Conservation (phyloP, 2,888 invertebrate species). For the Drosophila monieri region DNA sequence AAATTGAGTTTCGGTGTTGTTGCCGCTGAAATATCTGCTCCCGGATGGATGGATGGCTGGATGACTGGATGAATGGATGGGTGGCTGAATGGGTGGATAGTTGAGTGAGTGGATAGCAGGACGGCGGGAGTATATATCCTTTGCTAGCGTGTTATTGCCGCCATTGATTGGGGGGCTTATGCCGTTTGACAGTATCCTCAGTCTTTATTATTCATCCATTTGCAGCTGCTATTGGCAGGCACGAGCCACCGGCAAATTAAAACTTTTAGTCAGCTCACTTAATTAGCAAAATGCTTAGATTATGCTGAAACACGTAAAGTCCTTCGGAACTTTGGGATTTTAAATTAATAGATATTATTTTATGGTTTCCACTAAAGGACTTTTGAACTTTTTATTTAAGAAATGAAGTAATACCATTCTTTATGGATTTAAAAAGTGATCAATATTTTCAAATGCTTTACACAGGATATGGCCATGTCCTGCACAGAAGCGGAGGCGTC, state of each 20-base stretch:
- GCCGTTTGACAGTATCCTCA: constrained; percentile 18
- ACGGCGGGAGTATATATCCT: constrained; percentile 14
- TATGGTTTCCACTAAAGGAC: neutral
- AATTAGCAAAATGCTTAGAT: constrained; percentile 43
- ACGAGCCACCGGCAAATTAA: constrained; percentile 43
- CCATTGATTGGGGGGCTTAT: constrained; percentile 29
- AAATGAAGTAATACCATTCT: too few relatives aligned
- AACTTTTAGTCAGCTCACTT: constrained; percentile 41
- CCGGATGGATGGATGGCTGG: constrained; percentile 37
- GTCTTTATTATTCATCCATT: constrained; percentile 22
- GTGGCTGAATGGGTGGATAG: constrained; percentile 27
- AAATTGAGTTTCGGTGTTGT: constrained; percentile 67
- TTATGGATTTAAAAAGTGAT: too few relatives aligned
- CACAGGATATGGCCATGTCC: constrained; percentile 36
- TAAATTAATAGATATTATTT: neutral
- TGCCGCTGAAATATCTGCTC: constrained; percentile 40
- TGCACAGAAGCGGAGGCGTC: constrained; percentile 20
- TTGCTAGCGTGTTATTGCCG: constrained; percentile 5
- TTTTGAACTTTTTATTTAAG: too few relatives aligned
- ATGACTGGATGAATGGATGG: constrained; percentile 37
- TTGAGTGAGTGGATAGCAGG: constrained; percentile 8
- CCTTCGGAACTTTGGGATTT: neutral
- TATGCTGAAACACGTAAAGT: neutral
- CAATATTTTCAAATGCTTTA: constrained; percentile 31
- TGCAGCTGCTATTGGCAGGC: constrained; percentile 9